Base-by-base conservation (phyloP, 2,888 invertebrate genomes). In the Helicoverpa assulta region DNA sequence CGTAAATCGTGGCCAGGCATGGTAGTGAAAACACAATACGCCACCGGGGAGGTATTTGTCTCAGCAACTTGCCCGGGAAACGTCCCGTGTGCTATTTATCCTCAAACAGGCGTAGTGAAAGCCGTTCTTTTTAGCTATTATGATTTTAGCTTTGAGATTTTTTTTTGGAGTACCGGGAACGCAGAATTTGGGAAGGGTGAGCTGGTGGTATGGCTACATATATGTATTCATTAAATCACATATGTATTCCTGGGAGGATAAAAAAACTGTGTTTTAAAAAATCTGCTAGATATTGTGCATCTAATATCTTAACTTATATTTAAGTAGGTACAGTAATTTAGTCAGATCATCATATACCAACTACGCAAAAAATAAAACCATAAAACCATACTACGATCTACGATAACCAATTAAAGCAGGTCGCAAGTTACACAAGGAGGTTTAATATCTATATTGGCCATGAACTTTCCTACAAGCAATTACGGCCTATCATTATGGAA, bases 31-130 rank as follows among this genome's bases (percentile, higher is more conserved):
- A 70, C 76, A 76, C 80, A 81, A 81, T 83, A 77, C 62, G 75
- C 75, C 85, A 70, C 85, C 6, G n/a, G 86, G 85, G 85, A 83
- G 67, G 62, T 72, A 87, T 88, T 87, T 86, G 85, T 87, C 84
- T 83, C 80, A 55, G 70, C 68, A 80, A 73, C 78, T 82, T 75
- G 77, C 72, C 55, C 37, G 70, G 60, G 54, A 51, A 72, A 58
- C 66, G 67, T 73, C 78, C 67, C 51, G 62, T 59, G 64, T 68
- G 79, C 73, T 77, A 83, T 86, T 87, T 82, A 81, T 81, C 72
- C 76, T 66, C 56, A 59, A 71, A 82, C 12, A 40, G 73, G 59
- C 16, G n/a, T n/a, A 5, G 59, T 51, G 56, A 43, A 57, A 65
- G 19, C 8, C 61, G 12, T 53, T 33, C 29, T 53, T 77, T 74